Base-by-base conservation (phyloP, 2,888 invertebrate genomes). In the Melanargia galathea region DNA sequence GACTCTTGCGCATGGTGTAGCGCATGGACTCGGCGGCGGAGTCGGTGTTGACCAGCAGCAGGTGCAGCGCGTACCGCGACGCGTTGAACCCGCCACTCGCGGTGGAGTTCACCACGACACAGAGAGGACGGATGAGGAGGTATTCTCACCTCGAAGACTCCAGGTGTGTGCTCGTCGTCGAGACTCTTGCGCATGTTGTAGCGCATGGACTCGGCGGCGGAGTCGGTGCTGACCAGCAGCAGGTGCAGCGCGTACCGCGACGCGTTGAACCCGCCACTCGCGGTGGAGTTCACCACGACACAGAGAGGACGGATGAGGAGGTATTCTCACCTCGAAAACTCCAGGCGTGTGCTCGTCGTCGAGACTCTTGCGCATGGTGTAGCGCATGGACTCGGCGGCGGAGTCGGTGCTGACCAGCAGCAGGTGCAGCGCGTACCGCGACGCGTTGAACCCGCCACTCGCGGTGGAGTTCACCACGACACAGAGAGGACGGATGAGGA, bases 141-240 rank as follows among this genome's bases (percentile, higher is more conserved):
- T 26, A 26, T 26, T 4, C 24, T 26, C 24, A 26, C 24, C 24
- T 26, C 24, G 94, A 92, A 45, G 85, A 1, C 95, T 0, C 95
- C 95, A 0, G 95, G 95, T 13, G 95, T 93, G 71, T 94, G 94
- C 75, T 95, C 95, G 75, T 95, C 95, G 73, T 95, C 95, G 62
- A 95, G 76, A 62, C 93, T 94, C 78, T 92, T 92, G 67, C 91
- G 85, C 66, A 86, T 81, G 16, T 79, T 79, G 4, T 90, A 76
- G 7, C 70, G 73, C 82, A 93, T 86, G 1, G 79, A 76, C n/a
- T 83, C 80, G 1, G 76, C 74, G 0, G 70, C 70, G n/a, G 77
- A 63, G 63, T 92, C 93, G 0, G 84, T 86, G 68, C 92, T 92
- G 38, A 93, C 85, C 16, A 94, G 72, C 2, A 92, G 73, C 64